Percentiles rank a stretch among this genome's conserved stretches.
Conservation (phyloP, 2,113 vertebrate species). For the Alosa alosa region DNA sequence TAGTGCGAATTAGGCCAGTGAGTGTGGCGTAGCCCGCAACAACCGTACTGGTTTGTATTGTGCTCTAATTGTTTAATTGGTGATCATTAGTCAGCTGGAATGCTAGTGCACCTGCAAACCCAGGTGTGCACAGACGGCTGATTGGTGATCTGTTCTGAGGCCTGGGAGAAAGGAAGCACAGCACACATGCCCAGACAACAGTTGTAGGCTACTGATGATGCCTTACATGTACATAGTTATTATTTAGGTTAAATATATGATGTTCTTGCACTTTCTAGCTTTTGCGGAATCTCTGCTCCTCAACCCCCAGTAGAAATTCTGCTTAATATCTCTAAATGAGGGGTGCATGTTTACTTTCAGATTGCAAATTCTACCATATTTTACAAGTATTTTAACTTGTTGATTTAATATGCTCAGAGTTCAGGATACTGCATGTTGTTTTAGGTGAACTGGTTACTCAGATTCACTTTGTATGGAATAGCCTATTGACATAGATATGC, state of each 20-base stretch:
- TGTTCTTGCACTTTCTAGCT: not conserved
- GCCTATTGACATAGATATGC: too few species aligned
- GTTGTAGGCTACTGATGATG: not conserved
- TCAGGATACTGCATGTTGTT: not conserved
- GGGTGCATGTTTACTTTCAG: not conserved
- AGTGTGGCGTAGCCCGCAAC: not conserved
- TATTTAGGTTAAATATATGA: not conserved
- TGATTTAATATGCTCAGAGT: not conserved
- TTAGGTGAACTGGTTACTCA: not conserved
- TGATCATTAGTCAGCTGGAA: conserved; percentile 56
- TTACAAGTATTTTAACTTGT: not conserved
- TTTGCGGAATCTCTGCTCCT: not conserved
- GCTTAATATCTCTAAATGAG: not conserved
- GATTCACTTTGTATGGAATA: not conserved
- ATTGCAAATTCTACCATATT: too few species aligned
- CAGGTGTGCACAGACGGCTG: conserved; percentile 64
- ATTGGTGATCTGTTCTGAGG: conserved; percentile 52
- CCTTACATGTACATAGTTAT: not conserved
- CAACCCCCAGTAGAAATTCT: not conserved
- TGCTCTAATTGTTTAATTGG: conserved; percentile 55
- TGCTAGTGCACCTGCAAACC: conserved; percentile 63
- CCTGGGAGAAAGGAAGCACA: not conserved
- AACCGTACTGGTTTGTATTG: not conserved
- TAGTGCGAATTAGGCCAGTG: conserved; percentile 7
- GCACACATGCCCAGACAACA: not conserved